A percentile compares a stretch with the other conserved stretches of the same genome.
Evolutionary conservation across 2,797 vertebrate species (phyloP).

Genomic region (Falco naumanni): DNA sequence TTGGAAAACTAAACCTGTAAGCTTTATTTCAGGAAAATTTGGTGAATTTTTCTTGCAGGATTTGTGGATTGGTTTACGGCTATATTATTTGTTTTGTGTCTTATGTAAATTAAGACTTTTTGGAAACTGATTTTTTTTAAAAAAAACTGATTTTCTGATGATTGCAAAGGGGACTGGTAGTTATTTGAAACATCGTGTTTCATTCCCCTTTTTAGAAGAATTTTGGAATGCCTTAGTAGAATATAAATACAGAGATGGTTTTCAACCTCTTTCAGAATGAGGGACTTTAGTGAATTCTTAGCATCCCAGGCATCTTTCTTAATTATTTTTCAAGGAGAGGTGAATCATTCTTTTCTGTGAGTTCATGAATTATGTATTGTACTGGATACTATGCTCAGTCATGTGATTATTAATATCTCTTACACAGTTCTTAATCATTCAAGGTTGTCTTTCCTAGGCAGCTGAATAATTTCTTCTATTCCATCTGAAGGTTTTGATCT

Average conservation of each 20-base stretch:
- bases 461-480: constrained; percentile 17
- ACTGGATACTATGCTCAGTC: constrained; percentile 18
- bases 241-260: background rate
- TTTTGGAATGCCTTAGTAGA: background rate
- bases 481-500: background rate
- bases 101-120: background rate
- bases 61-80: background rate
- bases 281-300: background rate
- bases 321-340: constrained; percentile 34
- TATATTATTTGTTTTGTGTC: background rate
- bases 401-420: constrained; percentile 49
- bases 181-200: background rate
- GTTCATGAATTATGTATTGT: constrained; percentile 58
- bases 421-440: constrained; percentile 37
- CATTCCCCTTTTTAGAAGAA: background rate
- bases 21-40: background rate
- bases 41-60: background rate
- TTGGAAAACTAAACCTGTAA: background rate
- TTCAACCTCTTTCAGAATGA: background rate
- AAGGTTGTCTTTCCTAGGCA: constrained; percentile 7
- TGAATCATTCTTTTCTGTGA: constrained; percentile 20
- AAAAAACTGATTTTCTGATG: background rate
- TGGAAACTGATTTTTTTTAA: background rate
- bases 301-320: background rate
- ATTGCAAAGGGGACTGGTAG: background rate